These are phyloP conservation scores for Sprattus sprattus DNA, from an alignment of 2,113 vertebrate species.

Conservation along the genomic window DNA sequence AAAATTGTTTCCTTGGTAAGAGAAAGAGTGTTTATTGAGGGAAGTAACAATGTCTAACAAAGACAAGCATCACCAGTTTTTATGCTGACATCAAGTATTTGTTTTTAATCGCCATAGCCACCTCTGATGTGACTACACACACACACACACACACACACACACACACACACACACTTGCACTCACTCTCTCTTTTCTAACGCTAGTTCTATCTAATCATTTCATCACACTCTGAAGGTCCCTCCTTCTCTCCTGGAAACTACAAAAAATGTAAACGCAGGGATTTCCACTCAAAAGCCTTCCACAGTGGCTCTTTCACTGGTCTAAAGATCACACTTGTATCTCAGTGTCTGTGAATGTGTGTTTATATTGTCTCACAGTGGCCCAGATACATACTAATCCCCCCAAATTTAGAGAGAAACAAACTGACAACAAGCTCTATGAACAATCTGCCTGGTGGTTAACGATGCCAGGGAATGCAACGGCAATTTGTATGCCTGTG, in stretches of 20 bases:
- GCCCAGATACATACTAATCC: background rate
- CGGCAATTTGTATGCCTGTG: background rate
- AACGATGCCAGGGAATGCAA: background rate
- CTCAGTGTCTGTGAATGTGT: background rate
- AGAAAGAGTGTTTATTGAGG: background rate
- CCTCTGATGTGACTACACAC: background rate
- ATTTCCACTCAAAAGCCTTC: background rate
- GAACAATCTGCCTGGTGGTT: background rate
- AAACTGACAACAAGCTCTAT: background rate
- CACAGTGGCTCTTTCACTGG: background rate
- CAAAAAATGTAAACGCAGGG: conserved; percentile 4
- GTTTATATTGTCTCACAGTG: background rate
- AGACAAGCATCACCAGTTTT: background rate
- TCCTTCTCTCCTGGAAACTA: background rate
- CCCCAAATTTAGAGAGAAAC: background rate
- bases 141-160: no score
- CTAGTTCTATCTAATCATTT: background rate
- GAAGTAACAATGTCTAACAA: background rate
- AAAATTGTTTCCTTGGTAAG: background rate
- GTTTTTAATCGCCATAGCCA: background rate
- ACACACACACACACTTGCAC: background rate
- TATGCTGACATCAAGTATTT: background rate
- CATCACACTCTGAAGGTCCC: background rate
- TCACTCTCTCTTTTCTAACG: no score
- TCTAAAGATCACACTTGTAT: background rate